These are phyloP conservation scores for Petrocephalus schoutedeni DNA, from an alignment of 2,797 vertebrate genomes.

Conservation along the genomic window DNA sequence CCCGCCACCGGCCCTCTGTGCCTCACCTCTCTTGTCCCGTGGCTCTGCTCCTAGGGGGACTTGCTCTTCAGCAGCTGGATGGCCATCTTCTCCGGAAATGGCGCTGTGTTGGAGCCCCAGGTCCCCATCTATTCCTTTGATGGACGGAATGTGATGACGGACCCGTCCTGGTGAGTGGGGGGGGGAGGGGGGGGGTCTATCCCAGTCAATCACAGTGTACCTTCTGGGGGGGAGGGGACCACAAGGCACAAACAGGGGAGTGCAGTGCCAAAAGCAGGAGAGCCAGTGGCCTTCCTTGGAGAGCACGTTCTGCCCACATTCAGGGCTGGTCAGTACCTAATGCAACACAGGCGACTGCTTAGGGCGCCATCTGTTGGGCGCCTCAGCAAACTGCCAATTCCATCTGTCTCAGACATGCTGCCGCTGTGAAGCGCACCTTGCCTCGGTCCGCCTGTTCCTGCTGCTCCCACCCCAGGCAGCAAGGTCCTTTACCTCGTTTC, in stretches of 20 bases:
- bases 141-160: conserved; percentile 77
- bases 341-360: not conserved
- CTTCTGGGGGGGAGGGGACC: not conserved
- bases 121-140: conserved; percentile 88
- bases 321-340: not conserved
- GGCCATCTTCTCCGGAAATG: conserved; percentile 80
- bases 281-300: not conserved
- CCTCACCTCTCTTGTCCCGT: not conserved
- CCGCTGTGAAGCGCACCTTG: not conserved
- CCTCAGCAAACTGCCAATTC: not conserved
- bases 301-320: not conserved
- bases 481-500: not conserved
- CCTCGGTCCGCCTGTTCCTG: not conserved
- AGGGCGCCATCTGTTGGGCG: not conserved
- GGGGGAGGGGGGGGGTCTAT: not conserved
- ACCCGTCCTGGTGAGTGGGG: conserved; percentile 72
- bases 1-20: not conserved
- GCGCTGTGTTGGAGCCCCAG: conserved; percentile 69
- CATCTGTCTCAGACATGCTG: not conserved
- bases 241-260: not conserved
- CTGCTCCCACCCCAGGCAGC: not conserved
- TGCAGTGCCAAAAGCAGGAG: not conserved
- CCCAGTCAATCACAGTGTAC: not conserved
- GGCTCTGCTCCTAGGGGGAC: conserved; percentile 66
- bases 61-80: conserved; percentile 82